Evolutionary conservation across 2,113 vertebrate species (phyloP), one percentile per base, ranked within the genome.

Genomic region (Epinephelus moara): DNA sequence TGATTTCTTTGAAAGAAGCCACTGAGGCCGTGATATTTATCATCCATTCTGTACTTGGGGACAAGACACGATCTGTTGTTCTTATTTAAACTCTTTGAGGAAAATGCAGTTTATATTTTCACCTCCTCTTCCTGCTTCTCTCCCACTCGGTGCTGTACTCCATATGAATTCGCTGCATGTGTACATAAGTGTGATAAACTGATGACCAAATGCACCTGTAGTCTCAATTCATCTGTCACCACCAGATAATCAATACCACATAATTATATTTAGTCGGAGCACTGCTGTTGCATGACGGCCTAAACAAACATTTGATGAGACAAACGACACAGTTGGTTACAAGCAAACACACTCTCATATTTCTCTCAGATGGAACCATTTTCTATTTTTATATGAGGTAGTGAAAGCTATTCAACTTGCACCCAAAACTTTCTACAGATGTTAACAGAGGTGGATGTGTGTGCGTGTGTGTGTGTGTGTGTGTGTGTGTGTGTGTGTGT

Each of bases 181-280:
- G 2, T 47, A 17, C 50, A 37, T 60, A 42, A 67, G 52, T 12
- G 9, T 19, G n/a, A 71, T 56, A 15, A 62, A 33, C 27, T 23
- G 15, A 52, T 45, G 18, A 83, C 67, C 47, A 50, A 52, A 37
- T 66, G n/a, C 13, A 59, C 64, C 14, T 53, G 30, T 33, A 21
- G 18, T 75, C 71, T 80, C 37, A n/a, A 62, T 50, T 57, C 10
- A 71, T 77, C 80, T 33, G 23, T 89, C 75, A 80, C 3, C 81
- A 83, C 30, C 33, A 75, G 50, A 69, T 75, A 71, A 91, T 85
- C 60, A 61, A 45, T 19, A 57, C 42, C 27, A n/a, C 53, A 21
- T 70, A 14, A 19, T 79, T 61, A 42, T 61, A 60, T 77, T 80
- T 81, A 27, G 19, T 19, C 55, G 25, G 13, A 53, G 47, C 57